phyloP scores from a whole-genome alignment of 2,888 invertebrate genomes.

The Lydus trimaculatus region DNA sequence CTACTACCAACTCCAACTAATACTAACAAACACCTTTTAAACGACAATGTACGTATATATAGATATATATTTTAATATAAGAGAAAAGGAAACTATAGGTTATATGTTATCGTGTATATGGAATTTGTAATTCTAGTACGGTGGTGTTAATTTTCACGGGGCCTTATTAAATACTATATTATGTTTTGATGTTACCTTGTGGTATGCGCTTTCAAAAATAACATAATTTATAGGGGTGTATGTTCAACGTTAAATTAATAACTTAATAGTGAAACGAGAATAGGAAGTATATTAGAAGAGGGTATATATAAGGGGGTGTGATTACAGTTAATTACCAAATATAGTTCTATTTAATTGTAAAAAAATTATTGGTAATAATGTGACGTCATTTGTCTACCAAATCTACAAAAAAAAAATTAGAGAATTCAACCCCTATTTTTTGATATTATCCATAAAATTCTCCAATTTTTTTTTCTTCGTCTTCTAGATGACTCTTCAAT shows the following conservation, averaged over 20 bases:
- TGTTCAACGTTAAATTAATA: slow-evolving; percentile 51
- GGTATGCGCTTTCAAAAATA: slow-evolving; percentile 54
- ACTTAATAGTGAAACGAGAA: slow-evolving; percentile 42
- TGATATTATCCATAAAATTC: too few relatives aligned
- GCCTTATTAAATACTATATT: slow-evolving; percentile 62
- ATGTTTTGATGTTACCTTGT: slow-evolving; percentile 59
- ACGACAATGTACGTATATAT: background rate
- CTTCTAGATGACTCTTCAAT: background rate
- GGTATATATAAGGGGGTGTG: background rate
- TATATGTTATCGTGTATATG: slow-evolving; percentile 58
- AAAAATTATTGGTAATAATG: background rate
- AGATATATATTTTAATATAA: background rate
- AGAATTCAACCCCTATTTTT: background rate
- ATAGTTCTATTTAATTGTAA: too few relatives aligned
- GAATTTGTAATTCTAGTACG: slow-evolving; percentile 58
- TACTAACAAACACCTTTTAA: background rate
- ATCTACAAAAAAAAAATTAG: too few relatives aligned
- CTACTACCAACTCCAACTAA: too few relatives aligned
- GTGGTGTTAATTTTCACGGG: slow-evolving; percentile 58
- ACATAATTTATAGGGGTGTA: slow-evolving; percentile 50
- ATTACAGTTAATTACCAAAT: background rate
- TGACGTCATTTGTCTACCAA: background rate
- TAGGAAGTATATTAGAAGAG: background rate
- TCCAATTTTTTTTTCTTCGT: too few relatives aligned
- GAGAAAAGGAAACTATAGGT: slow-evolving; percentile 43